These are phyloP conservation scores for Boleophthalmus pectinirostris DNA, from an alignment of 2,113 vertebrate genomes.

Conservation along the genomic window DNA sequence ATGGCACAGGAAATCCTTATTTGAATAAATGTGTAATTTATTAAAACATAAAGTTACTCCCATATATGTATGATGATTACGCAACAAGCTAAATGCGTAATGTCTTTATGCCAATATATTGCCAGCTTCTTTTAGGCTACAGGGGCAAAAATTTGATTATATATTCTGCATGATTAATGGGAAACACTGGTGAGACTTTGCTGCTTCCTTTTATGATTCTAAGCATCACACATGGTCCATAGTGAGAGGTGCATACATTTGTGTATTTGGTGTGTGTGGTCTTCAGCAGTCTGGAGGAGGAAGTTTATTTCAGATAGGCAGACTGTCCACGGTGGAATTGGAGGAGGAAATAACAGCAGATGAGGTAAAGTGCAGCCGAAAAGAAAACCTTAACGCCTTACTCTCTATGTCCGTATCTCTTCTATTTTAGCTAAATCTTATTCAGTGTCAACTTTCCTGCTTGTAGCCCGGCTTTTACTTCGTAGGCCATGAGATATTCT, in stretches of 20 bases:
- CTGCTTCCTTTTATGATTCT: background rate
- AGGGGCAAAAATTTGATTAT: no score
- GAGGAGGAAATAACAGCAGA: slow-evolving; percentile 80
- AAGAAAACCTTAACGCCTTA: background rate
- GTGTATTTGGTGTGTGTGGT: slow-evolving; percentile 55
- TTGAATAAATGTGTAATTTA: no score
- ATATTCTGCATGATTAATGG: no score
- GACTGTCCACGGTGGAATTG: slow-evolving; percentile 91
- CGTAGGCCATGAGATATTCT: background rate
- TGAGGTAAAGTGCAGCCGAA: slow-evolving; percentile 71
- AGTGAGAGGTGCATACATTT: slow-evolving; percentile 34
- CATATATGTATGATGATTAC: no score
- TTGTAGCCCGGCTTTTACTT: background rate
- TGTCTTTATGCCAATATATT: no score
- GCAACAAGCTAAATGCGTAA: no score
- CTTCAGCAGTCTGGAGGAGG: slow-evolving; percentile 76
- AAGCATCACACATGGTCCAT: background rate
- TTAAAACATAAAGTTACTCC: no score
- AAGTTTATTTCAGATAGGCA: slow-evolving; percentile 81
- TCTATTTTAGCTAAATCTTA: slow-evolving; percentile 11
- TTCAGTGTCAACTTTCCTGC: slow-evolving; percentile 3
- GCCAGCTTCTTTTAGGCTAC: no score
- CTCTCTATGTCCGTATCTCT: slow-evolving; percentile 40
- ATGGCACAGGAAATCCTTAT: no score
- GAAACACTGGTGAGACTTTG: no score